These are phyloP conservation scores for Prietella phreatophila DNA, from an alignment of 2,113 vertebrate genomes.

Conservation along the genomic window DNA sequence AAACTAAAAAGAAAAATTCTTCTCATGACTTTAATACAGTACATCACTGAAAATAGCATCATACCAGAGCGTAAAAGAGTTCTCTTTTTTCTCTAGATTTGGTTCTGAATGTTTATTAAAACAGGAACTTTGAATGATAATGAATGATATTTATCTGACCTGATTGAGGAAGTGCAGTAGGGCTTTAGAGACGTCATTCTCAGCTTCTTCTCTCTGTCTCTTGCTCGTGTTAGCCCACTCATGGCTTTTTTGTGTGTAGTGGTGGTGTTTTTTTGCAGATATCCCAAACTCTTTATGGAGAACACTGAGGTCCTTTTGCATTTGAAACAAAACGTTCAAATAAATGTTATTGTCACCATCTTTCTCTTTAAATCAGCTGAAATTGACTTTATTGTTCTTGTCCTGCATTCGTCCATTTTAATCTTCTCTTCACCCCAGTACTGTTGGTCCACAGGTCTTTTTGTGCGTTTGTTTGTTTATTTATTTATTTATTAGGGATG, in stretches of 20 bases:
- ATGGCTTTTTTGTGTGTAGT: not conserved
- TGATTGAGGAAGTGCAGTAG: not conserved
- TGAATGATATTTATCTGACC: conserved; percentile 2
- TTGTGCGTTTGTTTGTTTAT: too few species aligned
- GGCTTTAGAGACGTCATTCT: not conserved
- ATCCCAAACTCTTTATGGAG: not conserved
- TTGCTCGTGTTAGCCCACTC: not conserved
- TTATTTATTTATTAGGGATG: too few species aligned
- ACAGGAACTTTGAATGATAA: conserved; percentile 21
- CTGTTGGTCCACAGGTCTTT: too few species aligned
- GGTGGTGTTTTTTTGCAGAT: not conserved
- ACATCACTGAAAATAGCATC: conserved; percentile 75
- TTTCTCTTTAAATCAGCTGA: not conserved
- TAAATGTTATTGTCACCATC: not conserved
- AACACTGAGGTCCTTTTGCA: conserved; percentile 1
- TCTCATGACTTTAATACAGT: conserved; percentile 74
- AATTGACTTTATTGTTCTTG: not conserved
- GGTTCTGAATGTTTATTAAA: conserved; percentile 34
- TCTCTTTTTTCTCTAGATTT: conserved; percentile 33
- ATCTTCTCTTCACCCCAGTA: too few species aligned
- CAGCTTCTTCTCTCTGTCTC: not conserved
- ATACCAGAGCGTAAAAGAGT: conserved; percentile 65
- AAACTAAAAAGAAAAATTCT: conserved; percentile 9
- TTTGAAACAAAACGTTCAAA: not conserved
- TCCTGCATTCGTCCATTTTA: too few species aligned